Conservation (phyloP, 2,888 invertebrate species). For the Campoletis raptor region DNA sequence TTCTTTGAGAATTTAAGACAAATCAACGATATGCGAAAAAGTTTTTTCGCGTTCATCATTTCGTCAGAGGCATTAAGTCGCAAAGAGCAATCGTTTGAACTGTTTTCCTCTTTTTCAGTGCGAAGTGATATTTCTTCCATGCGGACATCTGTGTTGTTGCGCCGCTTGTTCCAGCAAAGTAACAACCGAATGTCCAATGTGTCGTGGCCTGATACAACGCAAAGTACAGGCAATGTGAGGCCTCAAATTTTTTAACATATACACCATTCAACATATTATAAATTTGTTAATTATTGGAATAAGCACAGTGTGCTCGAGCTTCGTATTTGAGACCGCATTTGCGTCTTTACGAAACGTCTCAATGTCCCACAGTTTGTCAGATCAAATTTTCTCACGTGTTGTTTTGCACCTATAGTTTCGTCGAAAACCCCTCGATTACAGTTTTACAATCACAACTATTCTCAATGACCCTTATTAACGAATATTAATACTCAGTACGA, state of each 20-base stretch:
- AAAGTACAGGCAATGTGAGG: slow-evolving; percentile 88
- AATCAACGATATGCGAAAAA: neutral
- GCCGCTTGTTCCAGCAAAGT: slow-evolving; percentile 88
- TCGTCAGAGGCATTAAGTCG: neutral
- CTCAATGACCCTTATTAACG: neutral
- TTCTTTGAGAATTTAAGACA: neutral
- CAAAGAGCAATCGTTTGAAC: neutral
- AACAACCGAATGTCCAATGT: slow-evolving; percentile 91
- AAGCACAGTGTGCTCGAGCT: slow-evolving; percentile 51
- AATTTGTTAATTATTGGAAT: slow-evolving; percentile 61
- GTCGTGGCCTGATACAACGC: slow-evolving; percentile 89
- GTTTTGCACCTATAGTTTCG: neutral
- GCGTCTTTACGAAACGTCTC: neutral
- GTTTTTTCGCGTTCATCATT: neutral
- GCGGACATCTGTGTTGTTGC: slow-evolving; percentile 95
- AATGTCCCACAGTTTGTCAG: neutral
- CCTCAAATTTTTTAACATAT: slow-evolving; percentile 82
- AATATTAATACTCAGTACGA: neutral
- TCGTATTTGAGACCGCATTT: slow-evolving; percentile 23
- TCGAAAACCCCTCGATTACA: neutral
- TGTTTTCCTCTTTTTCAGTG: slow-evolving; percentile 86
- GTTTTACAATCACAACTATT: neutral
- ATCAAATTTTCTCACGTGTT: neutral
- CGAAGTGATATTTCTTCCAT: slow-evolving; percentile 93
- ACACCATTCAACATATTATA: slow-evolving; percentile 56